Evolutionary conservation across 2,888 invertebrate species (phyloP), one percentile per base, ranked within the genome.

Genomic region (Salticus scenicus): DNA sequence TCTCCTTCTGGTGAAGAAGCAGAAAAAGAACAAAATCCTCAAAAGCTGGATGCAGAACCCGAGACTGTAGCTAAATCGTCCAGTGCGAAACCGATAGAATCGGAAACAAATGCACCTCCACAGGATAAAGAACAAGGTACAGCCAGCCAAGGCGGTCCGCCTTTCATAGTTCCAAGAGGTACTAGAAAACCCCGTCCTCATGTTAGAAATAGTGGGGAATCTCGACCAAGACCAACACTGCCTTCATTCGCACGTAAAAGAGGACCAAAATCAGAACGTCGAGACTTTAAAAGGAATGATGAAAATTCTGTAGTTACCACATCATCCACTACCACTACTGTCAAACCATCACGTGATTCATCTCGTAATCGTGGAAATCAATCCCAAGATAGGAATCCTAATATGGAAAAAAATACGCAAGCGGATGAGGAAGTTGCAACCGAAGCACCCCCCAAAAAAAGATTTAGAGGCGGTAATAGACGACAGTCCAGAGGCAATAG

Each of bases 121-220:
- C 0, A 47, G 8, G 30, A 76, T 2, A 78, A 77, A 57, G 83
- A 77, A 33, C 4, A 20, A 27, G 37, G 28, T 0, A 75, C 57
- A 17, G 24, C 14, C 57, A 76, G 37, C n/a, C 31, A 70, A 14
- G 66, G 67, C 27, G 83, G 83, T 12, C 83, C 83, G 24, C 83
- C 74, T 1, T 84, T 73, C 20, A 73, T 84, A 42, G 57, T 78
- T 24, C 83, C 83, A 30, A 70, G 83, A 69, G 83, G 77, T 33
- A 84, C 77, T 1, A 72, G 83, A 20, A 84, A 84, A 57, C 83
- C 83, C 1, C 71, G 83, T 30, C 83, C 83, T 8, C 69, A 74
- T 4, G 64, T 76, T 8, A 42, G 82, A 8, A 57, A 33, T 8
- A 72, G n/a, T 33, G 77, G 76, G 30, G 72, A 77, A 73, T 2